Evolutionary conservation across 2,797 vertebrate species (phyloP), one percentile per base, ranked within the genome.

Genomic region (Catharus ustulatus): DNA sequence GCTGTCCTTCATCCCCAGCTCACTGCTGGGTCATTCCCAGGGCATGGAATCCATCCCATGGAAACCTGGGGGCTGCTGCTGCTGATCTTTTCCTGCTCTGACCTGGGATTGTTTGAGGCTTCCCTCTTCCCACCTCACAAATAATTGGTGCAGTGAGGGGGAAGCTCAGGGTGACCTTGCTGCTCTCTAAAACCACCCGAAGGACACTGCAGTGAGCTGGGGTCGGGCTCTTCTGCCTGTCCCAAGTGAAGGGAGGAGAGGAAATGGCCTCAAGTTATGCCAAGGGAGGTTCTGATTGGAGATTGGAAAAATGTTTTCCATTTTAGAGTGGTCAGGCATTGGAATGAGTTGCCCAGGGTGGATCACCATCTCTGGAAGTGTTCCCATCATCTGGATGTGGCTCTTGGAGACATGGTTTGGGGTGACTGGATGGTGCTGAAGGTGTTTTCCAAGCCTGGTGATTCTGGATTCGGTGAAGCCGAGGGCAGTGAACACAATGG

Each of bases 401-500:
- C 30, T 34, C 27, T 1, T 55, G 62, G 62, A 62, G 69, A 42
- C 38, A 1, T 0, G 26, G 15, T 32, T 55, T 34, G 69, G 34
- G 13, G 66, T 36, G 4, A 14, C 13, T 64, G 75, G 58, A 1
- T 29, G 46, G 9, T 40, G 38, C 46, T 26, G 30, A 4, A 26
- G 77, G 77, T 5, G 12, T 32, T 66, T 46, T 3, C 68, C 54
- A 34, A 0, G 14, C 20, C 24, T 30, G 54, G 9, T 34, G 34
- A 6, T 19, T 32, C 24, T 34, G 85, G 38, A n/a, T 24, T 29
- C n/a, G 15, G 21, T 13, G 76, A 29, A 30, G 68, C 52, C 6
- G 4, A 38, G 62, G 57, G 46, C 86, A 80, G 29, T 10, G 55
- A 58, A 30, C 3, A 1, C 0, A 0, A 8, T 2, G 24, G 71